Percentiles rank a stretch among this genome's conserved stretches.
These are phyloP conservation scores for Falco cherrug DNA, from an alignment of 2,797 vertebrate genomes.

Conservation along the genomic window DNA sequence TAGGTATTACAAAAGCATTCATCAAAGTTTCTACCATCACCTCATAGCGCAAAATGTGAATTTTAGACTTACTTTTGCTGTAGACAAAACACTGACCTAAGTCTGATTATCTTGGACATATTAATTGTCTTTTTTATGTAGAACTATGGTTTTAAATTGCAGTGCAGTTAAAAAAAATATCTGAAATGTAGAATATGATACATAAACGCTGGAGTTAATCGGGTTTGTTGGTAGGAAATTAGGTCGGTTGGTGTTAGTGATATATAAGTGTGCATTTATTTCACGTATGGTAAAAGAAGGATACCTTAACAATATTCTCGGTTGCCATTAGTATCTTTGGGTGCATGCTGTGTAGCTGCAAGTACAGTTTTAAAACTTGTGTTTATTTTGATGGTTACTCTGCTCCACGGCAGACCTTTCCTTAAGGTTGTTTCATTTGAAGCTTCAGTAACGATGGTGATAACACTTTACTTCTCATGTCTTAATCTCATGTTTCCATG, in stretches of 20 bases:
- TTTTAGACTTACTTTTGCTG: neutral
- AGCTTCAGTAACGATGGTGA: neutral
- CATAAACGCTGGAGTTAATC: neutral
- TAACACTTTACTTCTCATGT: neutral
- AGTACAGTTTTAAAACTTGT: neutral
- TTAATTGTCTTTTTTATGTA: neutral
- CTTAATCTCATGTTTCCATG: neutral
- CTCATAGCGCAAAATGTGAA: neutral
- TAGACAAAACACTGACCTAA: neutral
- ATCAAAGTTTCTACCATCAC: neutral
- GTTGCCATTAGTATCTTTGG: neutral
- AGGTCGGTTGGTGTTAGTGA: neutral
- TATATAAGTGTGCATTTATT: neutral
- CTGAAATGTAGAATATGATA: neutral
- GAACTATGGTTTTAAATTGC: neutral
- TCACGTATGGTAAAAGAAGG: neutral
- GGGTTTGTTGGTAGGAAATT: neutral
- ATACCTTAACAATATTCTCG: neutral
- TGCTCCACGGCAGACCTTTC: neutral
- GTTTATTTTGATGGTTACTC: neutral
- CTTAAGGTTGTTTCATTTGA: neutral
- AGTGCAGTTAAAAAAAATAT: neutral
- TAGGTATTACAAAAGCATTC: neutral
- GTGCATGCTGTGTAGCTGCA: neutral
- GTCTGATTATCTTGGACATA: neutral